Base-by-base conservation (phyloP, 23 tunicate species). In the Clavelina lepadiformis region DNA sequence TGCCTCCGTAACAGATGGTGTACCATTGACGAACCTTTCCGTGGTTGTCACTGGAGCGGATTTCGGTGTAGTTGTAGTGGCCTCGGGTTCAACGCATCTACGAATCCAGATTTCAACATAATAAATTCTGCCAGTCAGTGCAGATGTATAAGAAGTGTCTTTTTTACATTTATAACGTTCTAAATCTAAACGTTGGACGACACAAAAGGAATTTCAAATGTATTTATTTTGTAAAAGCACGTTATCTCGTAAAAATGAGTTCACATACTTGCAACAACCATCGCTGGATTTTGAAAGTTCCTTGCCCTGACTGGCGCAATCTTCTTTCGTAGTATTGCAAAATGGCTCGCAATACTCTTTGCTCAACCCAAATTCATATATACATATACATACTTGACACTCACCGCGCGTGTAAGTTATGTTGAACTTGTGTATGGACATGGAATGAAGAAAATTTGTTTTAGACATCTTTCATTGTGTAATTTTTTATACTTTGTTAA, bases 241-340 rank as follows among this genome's bases (percentile, higher is more conserved):
- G n/a, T n/a, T n/a, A n/a, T n/a, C n/a, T n/a, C n/a, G n/a, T n/a
- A n/a, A n/a, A n/a, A n/a, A n/a, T n/a, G 8, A 54, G 8, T 19
- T 22, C 22, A 53, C 82, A 51, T 81, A 89, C 97, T 76, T 76
- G 97, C 97, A 89, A 46, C 97, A 89, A 26, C 47, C 71, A 4
- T 81, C 83, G 19, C 76, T 80, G 0, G 74, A 24, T 35, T 64
- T 50, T 23, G 38, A 35, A 27, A 89, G 76, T 18, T 63, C 54
- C 49, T 80, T 69, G 19, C 88, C 80, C 50, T 74, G 54, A 0
- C 57, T 20, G 26, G 65, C 61, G 38, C 97, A 89, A 30, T 74
- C 65, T 19, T 75, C 69, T 25, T 75, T 71, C 3, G 89, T 89
- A 28, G 81, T 52, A 61, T 56, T 62, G 44, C 97, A 89, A 71